These are phyloP conservation scores for Lithophane ornitopus DNA, from an alignment of 2,888 invertebrate species.

Conservation along the genomic window DNA sequence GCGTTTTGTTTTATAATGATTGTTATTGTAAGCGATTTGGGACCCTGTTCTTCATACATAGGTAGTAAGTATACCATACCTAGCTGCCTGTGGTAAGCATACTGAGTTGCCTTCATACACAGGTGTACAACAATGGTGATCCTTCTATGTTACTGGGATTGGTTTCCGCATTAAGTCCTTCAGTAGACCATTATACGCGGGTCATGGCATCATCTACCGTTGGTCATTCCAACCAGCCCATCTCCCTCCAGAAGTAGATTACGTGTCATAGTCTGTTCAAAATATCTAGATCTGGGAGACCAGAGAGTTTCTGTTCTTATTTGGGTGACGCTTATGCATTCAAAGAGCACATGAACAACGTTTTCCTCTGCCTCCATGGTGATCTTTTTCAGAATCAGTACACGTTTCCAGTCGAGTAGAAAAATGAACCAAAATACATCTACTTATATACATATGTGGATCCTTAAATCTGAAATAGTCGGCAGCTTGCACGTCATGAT, in stretches of 20 bases:
- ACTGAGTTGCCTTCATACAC: not conserved
- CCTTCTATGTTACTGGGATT: not conserved
- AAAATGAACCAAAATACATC: no score
- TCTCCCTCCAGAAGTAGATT: not conserved
- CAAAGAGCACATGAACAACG: not conserved
- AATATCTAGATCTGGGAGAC: not conserved
- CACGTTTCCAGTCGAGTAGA: no score
- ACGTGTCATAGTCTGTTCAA: no score
- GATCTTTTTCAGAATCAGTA: not conserved
- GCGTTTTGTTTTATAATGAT: conserved; percentile 36
- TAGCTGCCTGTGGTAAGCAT: conserved; percentile 7
- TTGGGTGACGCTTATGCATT: not conserved
- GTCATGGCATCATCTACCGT: no score
- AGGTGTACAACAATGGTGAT: not conserved
- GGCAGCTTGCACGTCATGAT: no score
- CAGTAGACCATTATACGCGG: not conserved
- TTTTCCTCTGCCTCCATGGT: not conserved
- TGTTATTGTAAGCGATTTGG: conserved; percentile 30
- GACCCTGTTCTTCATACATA: conserved; percentile 8
- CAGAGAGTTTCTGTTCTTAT: not conserved
- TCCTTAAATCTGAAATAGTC: no score
- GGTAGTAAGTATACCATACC: not conserved
- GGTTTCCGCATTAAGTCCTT: not conserved
- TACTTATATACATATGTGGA: no score
- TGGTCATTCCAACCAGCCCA: not conserved